A percentile compares a stretch with the other conserved stretches of the same genome.
Conservation (phyloP, 2,797 vertebrate genomes). For the Leptatherina wallacei region DNA sequence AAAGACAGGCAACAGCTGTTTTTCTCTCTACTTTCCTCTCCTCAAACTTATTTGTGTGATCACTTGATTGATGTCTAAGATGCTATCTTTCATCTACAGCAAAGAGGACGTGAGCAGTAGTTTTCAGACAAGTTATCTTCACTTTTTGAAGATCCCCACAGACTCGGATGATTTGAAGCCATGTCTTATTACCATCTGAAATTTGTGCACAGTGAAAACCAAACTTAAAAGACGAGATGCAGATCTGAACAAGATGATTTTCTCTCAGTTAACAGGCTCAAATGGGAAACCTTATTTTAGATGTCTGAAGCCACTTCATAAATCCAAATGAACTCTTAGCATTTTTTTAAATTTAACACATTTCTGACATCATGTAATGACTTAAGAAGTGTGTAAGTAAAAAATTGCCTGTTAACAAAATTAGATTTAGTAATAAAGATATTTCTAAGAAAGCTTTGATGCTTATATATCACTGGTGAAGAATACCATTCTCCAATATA, state of each 20-base stretch:
- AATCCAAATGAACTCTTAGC: not conserved
- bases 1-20: constrained; percentile 35
- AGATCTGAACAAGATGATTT: not conserved
- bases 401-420: no score
- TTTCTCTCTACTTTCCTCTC: not conserved
- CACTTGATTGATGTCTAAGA: constrained; percentile 32
- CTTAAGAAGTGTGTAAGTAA: no score
- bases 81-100: constrained; percentile 24
- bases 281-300: not conserved
- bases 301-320: not conserved
- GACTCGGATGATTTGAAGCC: constrained; percentile 11
- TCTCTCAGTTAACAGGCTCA: not conserved
- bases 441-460: no score
- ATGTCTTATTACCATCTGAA: not conserved
- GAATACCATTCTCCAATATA: no score
- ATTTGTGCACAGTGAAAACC: not conserved
- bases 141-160: constrained; percentile 12
- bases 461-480: no score
- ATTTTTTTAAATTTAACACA: not conserved
- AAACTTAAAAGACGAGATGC: not conserved
- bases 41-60: constrained; percentile 27
- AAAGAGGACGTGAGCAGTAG: constrained; percentile 11
- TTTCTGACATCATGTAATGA: no score
- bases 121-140: constrained; percentile 15
- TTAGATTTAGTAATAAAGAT: no score